phyloP scores from a whole-genome alignment of 2,888 invertebrate genomes.

The Euplagia quadripunctaria region DNA sequence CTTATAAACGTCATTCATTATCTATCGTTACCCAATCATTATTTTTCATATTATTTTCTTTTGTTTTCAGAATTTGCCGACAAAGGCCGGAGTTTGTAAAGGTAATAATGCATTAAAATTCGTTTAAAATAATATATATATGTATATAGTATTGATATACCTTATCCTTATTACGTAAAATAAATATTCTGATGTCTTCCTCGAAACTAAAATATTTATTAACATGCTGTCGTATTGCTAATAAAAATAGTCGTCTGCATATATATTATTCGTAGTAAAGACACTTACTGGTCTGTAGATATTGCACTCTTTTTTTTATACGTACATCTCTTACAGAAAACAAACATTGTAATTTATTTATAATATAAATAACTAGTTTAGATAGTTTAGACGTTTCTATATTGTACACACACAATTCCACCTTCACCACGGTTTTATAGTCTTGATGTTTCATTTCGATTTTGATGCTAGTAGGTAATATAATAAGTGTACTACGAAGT shows the following conservation, averaged over 20 bases:
- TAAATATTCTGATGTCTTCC: not conserved
- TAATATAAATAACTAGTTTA: not conserved
- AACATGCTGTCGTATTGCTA: too few relatives aligned
- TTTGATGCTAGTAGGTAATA: not conserved
- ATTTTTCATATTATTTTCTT: not conserved
- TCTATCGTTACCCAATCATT: not conserved
- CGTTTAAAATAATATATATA: too few relatives aligned
- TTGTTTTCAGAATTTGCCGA: constrained; percentile 1
- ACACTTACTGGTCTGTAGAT: not conserved
- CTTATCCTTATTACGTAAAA: too few relatives aligned
- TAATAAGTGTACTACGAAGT: not conserved
- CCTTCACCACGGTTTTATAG: too few relatives aligned
- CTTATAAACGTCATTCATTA: too few relatives aligned
- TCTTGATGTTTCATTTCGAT: not conserved
- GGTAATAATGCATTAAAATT: not conserved
- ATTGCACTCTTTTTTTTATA: not conserved
- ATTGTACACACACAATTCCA: not conserved
- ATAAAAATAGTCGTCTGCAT: not conserved
- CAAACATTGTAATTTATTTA: not conserved
- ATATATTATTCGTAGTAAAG: not conserved
- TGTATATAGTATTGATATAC: not conserved
- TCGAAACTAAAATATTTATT: not conserved
- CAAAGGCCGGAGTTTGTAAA: constrained; percentile 4
- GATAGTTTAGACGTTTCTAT: not conserved
- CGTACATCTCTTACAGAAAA: not conserved